Base-by-base conservation (phyloP, 2,888 invertebrate species). In the Lepas anatifera region DNA sequence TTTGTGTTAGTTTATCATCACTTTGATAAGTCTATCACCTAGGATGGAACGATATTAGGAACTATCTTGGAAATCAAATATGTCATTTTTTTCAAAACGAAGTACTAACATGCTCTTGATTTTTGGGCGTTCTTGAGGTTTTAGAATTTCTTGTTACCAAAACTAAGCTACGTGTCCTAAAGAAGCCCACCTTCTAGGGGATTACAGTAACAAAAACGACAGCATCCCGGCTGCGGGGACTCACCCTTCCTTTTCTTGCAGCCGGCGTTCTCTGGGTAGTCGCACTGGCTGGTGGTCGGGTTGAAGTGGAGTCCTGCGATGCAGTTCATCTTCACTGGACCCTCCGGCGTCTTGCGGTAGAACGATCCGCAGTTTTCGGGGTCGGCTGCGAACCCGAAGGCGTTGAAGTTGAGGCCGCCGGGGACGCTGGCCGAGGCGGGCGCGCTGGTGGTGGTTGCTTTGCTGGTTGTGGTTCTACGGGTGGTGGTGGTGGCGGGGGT, bases 281-380 rank as follows among this genome's bases (percentile, higher is more conserved):
- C 85, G 76, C 88, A 88, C 72, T 84, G 84, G 43, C 84, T 85
- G 43, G 81, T 82, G 0, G 79, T 79, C 0, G 84, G 82, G 76
- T 88, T 85, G 75, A 87, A 89, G 69, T 86, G 81, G 37, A 84
- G 81, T 41, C 83, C 81, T 43, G 82, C 80, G 71, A 73, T 85
- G 73, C 89, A 89, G 11, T 81, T 77, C 75, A 87, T 82, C 69
- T 83, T 82, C 75, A 84, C 85, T 68, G 83, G 82, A 64, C 83
- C 81, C 70, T 85, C 84, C 67, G 84, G 84, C 22, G 85, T 83
- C 75, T 90, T 90, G 75, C 87, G 85, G 74, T 87, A 86, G 78
- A 88, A 91, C 73, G 85, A 85, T 0, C 86, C 85, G 76, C 90
- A 90, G 70, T 88, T 87, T 6, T 84, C 81, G 25, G 87, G 84